Evolutionary conservation across 1,140 invertebrate genomes (phyloP), one percentile per base, ranked within the genome.

Genomic region (Helicorthomorpha holstii): DNA sequence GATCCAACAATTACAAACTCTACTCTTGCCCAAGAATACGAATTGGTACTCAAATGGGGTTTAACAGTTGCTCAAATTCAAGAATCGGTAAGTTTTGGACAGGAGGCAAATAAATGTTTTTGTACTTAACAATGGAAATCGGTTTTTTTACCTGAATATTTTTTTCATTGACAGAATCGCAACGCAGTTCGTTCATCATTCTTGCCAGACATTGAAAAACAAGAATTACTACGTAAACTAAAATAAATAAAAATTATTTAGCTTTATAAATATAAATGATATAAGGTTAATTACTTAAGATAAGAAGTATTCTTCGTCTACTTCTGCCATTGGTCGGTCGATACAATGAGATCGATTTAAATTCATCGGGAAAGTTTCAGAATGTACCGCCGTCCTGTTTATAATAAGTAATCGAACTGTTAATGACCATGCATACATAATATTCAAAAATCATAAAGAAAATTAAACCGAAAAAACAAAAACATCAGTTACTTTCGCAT

Each of bases 1-100:
- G 77, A 80, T 59, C 70, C 77, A 1, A 71, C 71, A 3, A 58
- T 78, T 21, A 75, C 74, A 25, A 66, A 66, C 41, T 69, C 69
- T 10, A 60, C 59, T 19, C 54, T 79, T 19, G 58, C 64, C 7
- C 67, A 70, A 47, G 77, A 79, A 57, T 73, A 75, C 56, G 48
- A 60, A 19, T 59, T 76, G 3, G 58, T 67, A 0, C 52, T 59
- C 22, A 56, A 64, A 21, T 69, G 75, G 63, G 74, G 74, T 26
- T 56, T 79, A 12, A 69, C 63, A 1, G 66, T 71, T 49, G 63
- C 67, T 34, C 65, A 75, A 52, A 60, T 77, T 24, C 63, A 67
- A 24, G 56, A 66, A 56, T 65, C 69, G n/a, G 75, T 78, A 63
- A 66, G 67, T 64, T 52, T 27, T 26, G 19, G 44, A 29, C 38